Percentiles rank a stretch among this genome's conserved stretches.
Evolutionary conservation across 2,797 vertebrate genomes (phyloP).

Genomic region (Pangasius djambal): DNA sequence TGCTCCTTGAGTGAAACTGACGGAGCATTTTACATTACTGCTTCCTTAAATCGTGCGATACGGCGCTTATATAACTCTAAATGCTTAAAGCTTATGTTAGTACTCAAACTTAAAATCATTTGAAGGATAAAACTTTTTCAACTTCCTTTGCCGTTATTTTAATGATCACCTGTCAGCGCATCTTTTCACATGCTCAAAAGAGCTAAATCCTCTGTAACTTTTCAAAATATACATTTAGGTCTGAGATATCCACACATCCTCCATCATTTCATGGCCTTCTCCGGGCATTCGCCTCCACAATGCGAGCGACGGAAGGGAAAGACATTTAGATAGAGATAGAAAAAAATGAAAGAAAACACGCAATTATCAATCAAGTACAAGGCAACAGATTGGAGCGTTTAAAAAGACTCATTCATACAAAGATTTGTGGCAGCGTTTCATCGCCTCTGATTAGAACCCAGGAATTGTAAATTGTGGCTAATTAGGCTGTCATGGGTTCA

Average conservation of each 20-base stretch:
- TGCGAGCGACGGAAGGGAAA: slow-evolving; percentile 61
- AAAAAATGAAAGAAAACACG: slow-evolving; percentile 66
- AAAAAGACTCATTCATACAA: slow-evolving; percentile 93
- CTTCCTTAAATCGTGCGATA: neutral
- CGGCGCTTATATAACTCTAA: neutral
- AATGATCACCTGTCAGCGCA: slow-evolving; percentile 52
- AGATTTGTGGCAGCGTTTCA: slow-evolving; percentile 91
- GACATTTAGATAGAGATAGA: neutral
- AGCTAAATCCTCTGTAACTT: slow-evolving; percentile 30
- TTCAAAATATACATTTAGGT: slow-evolving; percentile 27
- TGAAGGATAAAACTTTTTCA: neutral
- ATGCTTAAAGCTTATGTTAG: neutral
- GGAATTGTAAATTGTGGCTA: slow-evolving; percentile 99
- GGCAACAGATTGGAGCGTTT: slow-evolving; percentile 94
- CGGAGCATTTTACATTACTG: neutral
- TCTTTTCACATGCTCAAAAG: neutral
- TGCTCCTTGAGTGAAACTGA: neutral
- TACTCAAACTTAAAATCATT: neutral
- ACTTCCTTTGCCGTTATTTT: slow-evolving; percentile 23
- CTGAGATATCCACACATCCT: slow-evolving; percentile 78
- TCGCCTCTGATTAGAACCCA: slow-evolving; percentile 95
- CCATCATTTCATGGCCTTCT: slow-evolving; percentile 72
- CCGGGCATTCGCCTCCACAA: slow-evolving; percentile 81
- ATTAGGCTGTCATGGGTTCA: slow-evolving; percentile 99
- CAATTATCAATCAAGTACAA: slow-evolving; percentile 97